These are phyloP conservation scores for Habrosyne pyritoides DNA, from an alignment of 2,888 invertebrate species.

Conservation along the genomic window DNA sequence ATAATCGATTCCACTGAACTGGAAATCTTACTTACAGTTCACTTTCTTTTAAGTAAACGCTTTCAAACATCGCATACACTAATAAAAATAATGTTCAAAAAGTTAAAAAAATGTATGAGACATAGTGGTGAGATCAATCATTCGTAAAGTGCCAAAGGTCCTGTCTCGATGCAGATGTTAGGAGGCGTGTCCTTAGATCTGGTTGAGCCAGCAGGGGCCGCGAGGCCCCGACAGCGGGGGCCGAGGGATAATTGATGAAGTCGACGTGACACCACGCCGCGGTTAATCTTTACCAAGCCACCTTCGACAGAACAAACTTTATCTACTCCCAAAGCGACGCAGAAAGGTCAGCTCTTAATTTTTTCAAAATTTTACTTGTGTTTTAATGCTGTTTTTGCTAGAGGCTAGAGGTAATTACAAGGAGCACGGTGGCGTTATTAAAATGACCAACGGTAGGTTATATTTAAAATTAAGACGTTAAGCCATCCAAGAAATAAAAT, in stretches of 20 bases:
- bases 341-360: constrained; percentile 43
- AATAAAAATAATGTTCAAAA: background rate
- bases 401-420: too few species aligned
- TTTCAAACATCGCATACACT: background rate
- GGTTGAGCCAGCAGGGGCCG: constrained; percentile 35
- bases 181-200: constrained; percentile 45
- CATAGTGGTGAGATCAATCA: constrained; percentile 16
- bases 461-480: too few species aligned
- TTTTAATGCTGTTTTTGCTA: constrained; percentile 3
- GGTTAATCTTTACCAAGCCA: constrained; percentile 58
- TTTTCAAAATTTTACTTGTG: constrained; percentile 33
- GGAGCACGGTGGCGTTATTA: too few species aligned
- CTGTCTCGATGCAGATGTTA: constrained; percentile 33
- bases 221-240: constrained; percentile 24
- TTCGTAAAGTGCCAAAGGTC: constrained; percentile 25
- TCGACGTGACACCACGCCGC: constrained; percentile 57
- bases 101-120: background rate
- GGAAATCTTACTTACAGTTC: background rate
- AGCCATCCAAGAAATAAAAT: too few species aligned
- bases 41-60: background rate
- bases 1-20: background rate
- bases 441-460: too few species aligned
- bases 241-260: constrained; percentile 70
- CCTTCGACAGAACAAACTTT: constrained; percentile 59
- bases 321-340: constrained; percentile 45